Base-by-base conservation (phyloP, 1,140 invertebrate species). In the Hycleus cichorii region DNA sequence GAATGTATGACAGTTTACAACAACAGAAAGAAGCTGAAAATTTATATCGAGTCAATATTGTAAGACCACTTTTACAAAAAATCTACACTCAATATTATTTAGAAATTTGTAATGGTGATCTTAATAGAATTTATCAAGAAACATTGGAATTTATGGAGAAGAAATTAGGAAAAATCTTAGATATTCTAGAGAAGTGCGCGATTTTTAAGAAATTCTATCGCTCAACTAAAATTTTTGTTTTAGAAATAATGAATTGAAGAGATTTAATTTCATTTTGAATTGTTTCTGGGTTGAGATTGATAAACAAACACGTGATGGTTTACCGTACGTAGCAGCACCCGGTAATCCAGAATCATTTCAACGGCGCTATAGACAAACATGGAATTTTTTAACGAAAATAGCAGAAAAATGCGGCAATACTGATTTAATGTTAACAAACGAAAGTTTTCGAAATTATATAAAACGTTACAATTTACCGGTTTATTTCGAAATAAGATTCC, bases 401-500 rank as follows among this genome's bases (percentile, higher is more conserved):
- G 88, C 93, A 72, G 74, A 77, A 24, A 76, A 82, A 46, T 88
- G 89, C 68, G 74, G 75, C 1, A 79, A 78, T 60, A 77, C 80
- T 39, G 80, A 77, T 61, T 74, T 76, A 38, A 67, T 78, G 39
- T 71, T 74, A 50, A 55, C 75, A 40, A 54, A 67, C 39, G 55
- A 64, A 46, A 54, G 62, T 11, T 78, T 91, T 44, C 80, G 81
- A 59, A 72, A 78, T 59, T 83, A 88, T 70, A 70, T 78, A 26
- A 84, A 84, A 54, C 87, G 89, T 66, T 97, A 94, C 90, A 96
- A 95, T 77, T 78, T 97, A 26, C 88, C 92, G 32, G 91, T 97
- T 11, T 96, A 97, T 74, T 97, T 93, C 76, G 93, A 97, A 79
- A 93, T 97, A 67, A 79, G 87, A 62, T 90, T 93, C 78, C 91